phyloP scores from a whole-genome alignment of 2,888 invertebrate species.

The Gastracanthus pulcherrimus region DNA sequence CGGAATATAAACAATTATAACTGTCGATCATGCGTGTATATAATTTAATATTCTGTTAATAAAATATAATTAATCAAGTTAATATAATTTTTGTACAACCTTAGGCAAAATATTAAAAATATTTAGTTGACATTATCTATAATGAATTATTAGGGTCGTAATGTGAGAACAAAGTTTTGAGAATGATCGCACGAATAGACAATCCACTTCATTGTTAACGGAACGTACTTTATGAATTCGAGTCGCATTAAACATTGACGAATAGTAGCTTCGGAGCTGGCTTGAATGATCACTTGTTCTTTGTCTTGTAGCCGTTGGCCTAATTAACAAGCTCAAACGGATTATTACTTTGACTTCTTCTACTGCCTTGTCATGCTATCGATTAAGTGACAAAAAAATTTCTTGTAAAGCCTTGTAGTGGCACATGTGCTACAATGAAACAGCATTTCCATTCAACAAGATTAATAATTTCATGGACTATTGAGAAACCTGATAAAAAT shows the following conservation, averaged over 20 bases:
- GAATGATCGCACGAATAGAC: conserved; percentile 20
- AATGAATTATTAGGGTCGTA: neutral
- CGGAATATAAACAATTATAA: too few relatives aligned
- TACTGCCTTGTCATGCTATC: conserved; percentile 49
- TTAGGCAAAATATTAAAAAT: conserved; percentile 1
- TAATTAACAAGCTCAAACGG: conserved; percentile 47
- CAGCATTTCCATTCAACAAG: conserved; percentile 46
- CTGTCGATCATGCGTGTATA: too few relatives aligned
- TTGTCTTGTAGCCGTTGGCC: conserved; percentile 43
- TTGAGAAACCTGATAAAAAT: conserved; percentile 38
- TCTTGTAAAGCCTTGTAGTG: conserved; percentile 9
- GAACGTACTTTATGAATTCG: conserved; percentile 30
- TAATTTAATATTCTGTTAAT: too few relatives aligned
- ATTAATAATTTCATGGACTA: conserved; percentile 50
- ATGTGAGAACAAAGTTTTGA: conserved; percentile 38
- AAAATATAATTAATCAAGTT: too few relatives aligned
- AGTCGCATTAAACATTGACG: conserved; percentile 28
- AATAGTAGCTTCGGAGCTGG: conserved; percentile 9
- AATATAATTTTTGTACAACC: too few relatives aligned
- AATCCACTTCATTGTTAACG: conserved; percentile 7
- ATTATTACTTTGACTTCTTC: conserved; percentile 32
- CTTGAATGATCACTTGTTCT: conserved; percentile 49
- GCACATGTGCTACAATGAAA: conserved; percentile 40
- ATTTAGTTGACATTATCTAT: neutral
- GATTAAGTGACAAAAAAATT: conserved; percentile 47